These are phyloP conservation scores for Brachionus calyciflorus DNA, from an alignment of 1,140 invertebrate genomes.

Conservation along the genomic window DNA sequence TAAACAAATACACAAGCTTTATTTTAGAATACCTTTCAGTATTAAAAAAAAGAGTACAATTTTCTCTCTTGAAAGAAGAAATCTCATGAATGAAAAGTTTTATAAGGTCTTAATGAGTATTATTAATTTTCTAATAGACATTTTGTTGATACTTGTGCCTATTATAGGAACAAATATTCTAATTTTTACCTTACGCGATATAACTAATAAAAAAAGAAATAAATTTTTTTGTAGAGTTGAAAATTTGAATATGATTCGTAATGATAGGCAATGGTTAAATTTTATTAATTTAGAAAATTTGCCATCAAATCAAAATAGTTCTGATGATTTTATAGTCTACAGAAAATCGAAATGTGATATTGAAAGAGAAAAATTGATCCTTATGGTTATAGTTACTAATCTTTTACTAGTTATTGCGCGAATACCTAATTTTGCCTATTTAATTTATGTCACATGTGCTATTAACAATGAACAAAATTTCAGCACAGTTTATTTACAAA, in stretches of 20 bases:
- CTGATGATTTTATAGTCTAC: not conserved
- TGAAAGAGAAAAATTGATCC: not conserved
- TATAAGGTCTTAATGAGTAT: not conserved
- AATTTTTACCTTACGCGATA: not conserved
- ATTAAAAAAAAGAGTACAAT: not conserved
- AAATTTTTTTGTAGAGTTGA: not conserved
- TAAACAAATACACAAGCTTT: not conserved
- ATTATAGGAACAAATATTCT: not conserved
- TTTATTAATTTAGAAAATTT: not conserved
- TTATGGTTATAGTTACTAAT: not conserved
- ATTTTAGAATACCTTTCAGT: not conserved
- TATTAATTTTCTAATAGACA: not conserved
- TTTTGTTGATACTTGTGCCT: not conserved
- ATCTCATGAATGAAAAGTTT: not conserved
- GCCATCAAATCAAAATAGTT: not conserved
- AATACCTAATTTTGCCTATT: not conserved
- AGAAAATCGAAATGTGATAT: not conserved
- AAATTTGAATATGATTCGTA: not conserved
- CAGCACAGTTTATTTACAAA: not conserved
- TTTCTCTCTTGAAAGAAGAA: not conserved
- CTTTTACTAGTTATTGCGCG: not conserved
- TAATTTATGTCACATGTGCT: not conserved
- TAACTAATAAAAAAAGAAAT: not conserved
- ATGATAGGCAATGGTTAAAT: not conserved
- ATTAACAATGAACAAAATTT: not conserved